Base-by-base conservation (phyloP, 2,888 invertebrate species). In the Leucophenga maculata region DNA sequence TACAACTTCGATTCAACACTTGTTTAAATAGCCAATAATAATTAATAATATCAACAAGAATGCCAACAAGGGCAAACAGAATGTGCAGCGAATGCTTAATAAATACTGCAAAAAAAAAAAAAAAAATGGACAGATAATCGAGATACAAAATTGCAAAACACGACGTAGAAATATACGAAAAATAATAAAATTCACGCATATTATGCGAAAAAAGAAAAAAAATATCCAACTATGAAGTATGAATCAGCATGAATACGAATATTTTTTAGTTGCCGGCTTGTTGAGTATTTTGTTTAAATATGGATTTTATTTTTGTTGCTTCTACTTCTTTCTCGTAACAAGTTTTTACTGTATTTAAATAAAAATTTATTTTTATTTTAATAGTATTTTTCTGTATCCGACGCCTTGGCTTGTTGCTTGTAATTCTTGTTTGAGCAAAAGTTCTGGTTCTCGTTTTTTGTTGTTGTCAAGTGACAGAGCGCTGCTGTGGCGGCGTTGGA, bases 41-140 rank as follows among this genome's bases (percentile, higher is more conserved):
- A 59, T 59, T 31, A 59, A 59, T 64, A 64, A 64, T 64, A 64
- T 64, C 22, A 46, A 64, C 16, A 59, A 32, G 31, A 59, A 59
- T 31, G 22, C 32, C 16, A 59, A 59, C 54, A 9, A 55, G 26
- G 26, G 26, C 39, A 59, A 18, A 50, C 50, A 50, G 50, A 39
- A 39, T 39, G 26, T 26, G 22, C 26, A 55, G 22, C 8, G 59
- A 31, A 59, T 59, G 59, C 59, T 26, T 32, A 32, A 59, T 31
- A 59, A n/a, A 13, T 26, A 26, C 16, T 48, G 48, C 48, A 18
- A 50, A 59, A 31, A 59, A 59, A 31, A 32, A 32, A 31, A 16
- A 59, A 59, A 31, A 32, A 59, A 32, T 32, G 32, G 31, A 59
- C 26, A 26, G 26, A 26, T 26, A 26, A 26, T 26, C 26, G 26